These are phyloP conservation scores for Drosophila cracens DNA, from an alignment of 2,888 invertebrate species.

Conservation along the genomic window DNA sequence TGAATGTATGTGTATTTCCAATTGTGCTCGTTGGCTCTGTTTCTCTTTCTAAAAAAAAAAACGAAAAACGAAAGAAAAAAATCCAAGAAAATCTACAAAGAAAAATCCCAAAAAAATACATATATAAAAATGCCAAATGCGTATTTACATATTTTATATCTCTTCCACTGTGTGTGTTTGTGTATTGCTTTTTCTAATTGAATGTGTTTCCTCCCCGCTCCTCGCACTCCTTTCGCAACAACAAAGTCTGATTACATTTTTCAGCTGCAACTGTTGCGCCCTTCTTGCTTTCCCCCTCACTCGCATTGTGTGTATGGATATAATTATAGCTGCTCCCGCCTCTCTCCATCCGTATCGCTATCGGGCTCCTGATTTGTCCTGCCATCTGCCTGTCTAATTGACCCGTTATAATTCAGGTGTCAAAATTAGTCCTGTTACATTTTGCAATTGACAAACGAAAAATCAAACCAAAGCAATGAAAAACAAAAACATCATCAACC, in stretches of 20 bases:
- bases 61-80: too few species aligned
- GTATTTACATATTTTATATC: constrained; percentile 57
- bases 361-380: constrained; percentile 28
- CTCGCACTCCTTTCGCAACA: constrained; percentile 37
- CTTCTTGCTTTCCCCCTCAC: constrained; percentile 26
- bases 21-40: constrained; percentile 69
- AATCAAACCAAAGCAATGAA: constrained; percentile 28
- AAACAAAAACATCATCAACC: constrained; percentile 17
- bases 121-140: constrained; percentile 55
- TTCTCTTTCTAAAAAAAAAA: constrained; percentile 65
- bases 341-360: not conserved
- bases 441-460: constrained; percentile 32
- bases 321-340: constrained; percentile 32
- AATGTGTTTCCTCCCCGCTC: constrained; percentile 3
- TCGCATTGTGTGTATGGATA: constrained; percentile 19
- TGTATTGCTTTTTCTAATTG: constrained; percentile 65
- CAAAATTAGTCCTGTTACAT: constrained; percentile 43
- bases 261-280: constrained; percentile 60
- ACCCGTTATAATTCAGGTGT: constrained; percentile 55
- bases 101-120: constrained; percentile 59
- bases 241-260: constrained; percentile 73
- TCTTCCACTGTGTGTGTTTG: constrained; percentile 45
- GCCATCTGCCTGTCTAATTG: constrained; percentile 53
- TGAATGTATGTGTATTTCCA: constrained; percentile 70
- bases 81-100: constrained; percentile 55